These are phyloP conservation scores for Patella depressa DNA, from an alignment of 2,888 invertebrate genomes.

Conservation along the genomic window DNA sequence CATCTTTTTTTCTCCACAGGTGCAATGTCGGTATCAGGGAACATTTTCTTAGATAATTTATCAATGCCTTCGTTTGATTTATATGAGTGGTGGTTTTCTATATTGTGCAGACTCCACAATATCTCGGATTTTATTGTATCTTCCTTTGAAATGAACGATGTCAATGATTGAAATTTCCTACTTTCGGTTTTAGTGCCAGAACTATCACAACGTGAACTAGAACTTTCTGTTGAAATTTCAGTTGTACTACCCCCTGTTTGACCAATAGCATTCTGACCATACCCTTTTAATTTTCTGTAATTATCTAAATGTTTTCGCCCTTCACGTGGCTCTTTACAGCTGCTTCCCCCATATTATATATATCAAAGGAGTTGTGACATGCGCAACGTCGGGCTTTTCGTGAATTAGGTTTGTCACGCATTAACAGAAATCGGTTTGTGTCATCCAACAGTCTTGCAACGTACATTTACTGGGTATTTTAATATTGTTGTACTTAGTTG, in stretches of 20 bases:
- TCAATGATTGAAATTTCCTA: not conserved
- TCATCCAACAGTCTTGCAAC: not conserved
- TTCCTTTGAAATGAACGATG: not conserved
- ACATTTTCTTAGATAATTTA: not conserved
- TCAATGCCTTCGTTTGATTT: not conserved
- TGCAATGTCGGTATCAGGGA: not conserved
- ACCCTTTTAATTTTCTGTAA: not conserved
- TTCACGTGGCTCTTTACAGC: not conserved
- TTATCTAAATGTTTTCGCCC: not conserved
- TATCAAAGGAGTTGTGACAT: not conserved
- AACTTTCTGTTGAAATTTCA: not conserved
- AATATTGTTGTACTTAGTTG: not conserved
- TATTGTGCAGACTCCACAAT: not conserved
- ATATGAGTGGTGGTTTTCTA: not conserved
- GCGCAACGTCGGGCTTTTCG: not conserved
- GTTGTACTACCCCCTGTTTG: not conserved
- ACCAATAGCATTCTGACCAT: not conserved
- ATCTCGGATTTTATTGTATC: not conserved
- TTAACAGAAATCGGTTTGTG: not conserved
- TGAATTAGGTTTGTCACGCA: not conserved
- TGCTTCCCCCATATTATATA: not conserved
- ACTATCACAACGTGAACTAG: not conserved
- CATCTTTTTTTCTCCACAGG: not conserved
- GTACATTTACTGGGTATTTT: not conserved
- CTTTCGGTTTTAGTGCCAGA: too few relatives aligned